Base-by-base conservation (phyloP, 1,140 invertebrate genomes). In the Bombus turneri region DNA sequence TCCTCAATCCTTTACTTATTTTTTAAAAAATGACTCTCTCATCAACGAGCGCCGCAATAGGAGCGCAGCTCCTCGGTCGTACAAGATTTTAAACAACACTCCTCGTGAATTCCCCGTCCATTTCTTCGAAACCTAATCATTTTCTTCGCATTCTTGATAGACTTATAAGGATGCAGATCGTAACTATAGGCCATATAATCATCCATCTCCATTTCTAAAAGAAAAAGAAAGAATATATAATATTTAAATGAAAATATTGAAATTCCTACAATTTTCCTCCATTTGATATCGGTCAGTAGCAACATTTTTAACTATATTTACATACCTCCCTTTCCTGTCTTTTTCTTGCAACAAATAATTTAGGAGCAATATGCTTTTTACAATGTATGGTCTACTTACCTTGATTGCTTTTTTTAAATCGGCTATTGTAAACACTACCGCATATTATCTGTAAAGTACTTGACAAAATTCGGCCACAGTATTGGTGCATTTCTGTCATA, bases 61-160 rank as follows among this genome's bases (percentile, higher is more conserved):
- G 91, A 94, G 22, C 85, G 87, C 34, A 96, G 72, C 88, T 96
- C 95, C 28, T 88, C 89, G 31, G 94, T 92, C 34, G 91, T 91
- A 80, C 95, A 96, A 9, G 93, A 85, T 73, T 95, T 95, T 31
- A 91, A 71, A 80, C 95, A 96, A 83, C 95, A 96, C 83, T 96
- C 95, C 77, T 96, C 95, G 68, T 95, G 91, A 53, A 96, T 93
- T 34, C 95, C 95, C 43, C 93, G 89, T 37, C 92, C 86, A 73
- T 93, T 75, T 28, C 94, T 92, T 37, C 94, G 91, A 83, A 93
- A 93, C 81, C 92, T 37, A 74, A 95, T 86, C 90, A 95, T 93
- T 10, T 91, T 87, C 15, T 89, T 93, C 57, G 94, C 95, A 47
- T 72, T 62, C 86, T 93, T n/a, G 80, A 87, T 86, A 86, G 88